A percentile compares a stretch with the other conserved stretches of the same genome.
Conservation (phyloP, 2,888 invertebrate species). For the Nezara viridula region DNA sequence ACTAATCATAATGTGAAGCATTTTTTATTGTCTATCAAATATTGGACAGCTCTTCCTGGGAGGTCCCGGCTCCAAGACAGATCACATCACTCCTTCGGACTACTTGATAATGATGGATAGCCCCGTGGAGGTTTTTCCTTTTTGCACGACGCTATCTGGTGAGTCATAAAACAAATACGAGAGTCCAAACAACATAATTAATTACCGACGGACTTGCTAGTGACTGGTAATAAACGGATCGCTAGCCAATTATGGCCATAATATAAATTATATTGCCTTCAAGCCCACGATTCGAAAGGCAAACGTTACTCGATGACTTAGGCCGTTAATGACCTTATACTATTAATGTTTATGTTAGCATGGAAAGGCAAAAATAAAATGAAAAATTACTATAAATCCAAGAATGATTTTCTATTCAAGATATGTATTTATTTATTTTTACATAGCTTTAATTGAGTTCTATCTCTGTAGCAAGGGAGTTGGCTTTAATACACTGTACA, state of each 20-base stretch:
- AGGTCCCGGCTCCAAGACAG: slow-evolving; percentile 41
- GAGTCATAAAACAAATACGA: slow-evolving; percentile 45
- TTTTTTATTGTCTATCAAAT: slow-evolving; percentile 58
- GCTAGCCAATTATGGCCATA: slow-evolving; percentile 16
- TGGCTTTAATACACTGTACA: too few relatives aligned
- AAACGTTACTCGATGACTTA: not conserved
- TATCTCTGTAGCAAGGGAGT: too few relatives aligned
- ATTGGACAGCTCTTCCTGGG: slow-evolving; percentile 50
- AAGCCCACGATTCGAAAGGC: slow-evolving; percentile 18
- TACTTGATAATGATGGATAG: slow-evolving; percentile 50
- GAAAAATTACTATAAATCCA: not conserved
- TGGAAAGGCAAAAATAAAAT: too few relatives aligned
- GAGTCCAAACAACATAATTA: slow-evolving; percentile 48
- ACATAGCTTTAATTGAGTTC: too few relatives aligned
- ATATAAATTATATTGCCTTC: slow-evolving; percentile 44
- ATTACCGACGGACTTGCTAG: not conserved
- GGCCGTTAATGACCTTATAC: not conserved
- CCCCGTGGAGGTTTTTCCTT: not conserved
- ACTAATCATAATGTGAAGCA: slow-evolving; percentile 56
- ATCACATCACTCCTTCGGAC: slow-evolving; percentile 47
- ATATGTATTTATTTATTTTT: too few relatives aligned
- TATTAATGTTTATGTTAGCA: not conserved
- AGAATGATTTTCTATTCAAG: too few relatives aligned
- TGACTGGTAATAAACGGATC: slow-evolving; percentile 37
- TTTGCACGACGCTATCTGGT: slow-evolving; percentile 43